These are phyloP conservation scores for Odobenus rosmarus DNA, from an alignment of 2,113 vertebrate species.

Conservation along the genomic window DNA sequence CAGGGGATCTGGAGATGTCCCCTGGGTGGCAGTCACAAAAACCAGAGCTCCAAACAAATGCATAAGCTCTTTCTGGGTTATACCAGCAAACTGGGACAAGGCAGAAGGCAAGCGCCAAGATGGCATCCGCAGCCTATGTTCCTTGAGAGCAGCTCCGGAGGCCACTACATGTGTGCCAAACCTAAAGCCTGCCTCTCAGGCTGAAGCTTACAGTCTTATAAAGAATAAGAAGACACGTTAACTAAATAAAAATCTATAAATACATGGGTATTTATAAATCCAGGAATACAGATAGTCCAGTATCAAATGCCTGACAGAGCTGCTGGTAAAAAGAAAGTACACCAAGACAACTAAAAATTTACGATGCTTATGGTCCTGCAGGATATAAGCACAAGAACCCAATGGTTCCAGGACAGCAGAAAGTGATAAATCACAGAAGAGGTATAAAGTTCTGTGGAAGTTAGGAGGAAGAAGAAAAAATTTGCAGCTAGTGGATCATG, in stretches of 20 bases:
- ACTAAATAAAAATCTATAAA: background rate
- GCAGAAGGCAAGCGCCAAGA: background rate
- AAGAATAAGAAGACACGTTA: background rate
- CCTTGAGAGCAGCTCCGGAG: background rate
- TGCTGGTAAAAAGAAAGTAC: background rate
- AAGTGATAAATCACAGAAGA: background rate
- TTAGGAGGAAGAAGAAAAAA: background rate
- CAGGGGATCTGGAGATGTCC: background rate
- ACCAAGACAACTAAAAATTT: background rate
- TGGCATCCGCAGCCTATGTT: background rate
- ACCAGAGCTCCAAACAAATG: background rate
- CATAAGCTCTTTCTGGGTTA: background rate
- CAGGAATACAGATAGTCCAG: background rate
- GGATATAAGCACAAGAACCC: background rate
- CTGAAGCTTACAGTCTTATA: background rate
- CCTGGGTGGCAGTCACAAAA: background rate
- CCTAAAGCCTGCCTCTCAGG: background rate
- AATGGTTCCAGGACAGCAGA: background rate
- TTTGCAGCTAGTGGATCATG: rapidly evolving
- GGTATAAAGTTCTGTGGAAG: background rate
- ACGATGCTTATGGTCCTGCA: background rate
- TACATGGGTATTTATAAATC: background rate
- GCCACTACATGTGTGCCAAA: background rate
- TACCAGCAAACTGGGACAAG: background rate
- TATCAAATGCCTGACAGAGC: background rate